Percentiles rank a stretch among this genome's conserved stretches.
Conservation (phyloP, 2,113 vertebrate species). For the Polyodon spathula region DNA sequence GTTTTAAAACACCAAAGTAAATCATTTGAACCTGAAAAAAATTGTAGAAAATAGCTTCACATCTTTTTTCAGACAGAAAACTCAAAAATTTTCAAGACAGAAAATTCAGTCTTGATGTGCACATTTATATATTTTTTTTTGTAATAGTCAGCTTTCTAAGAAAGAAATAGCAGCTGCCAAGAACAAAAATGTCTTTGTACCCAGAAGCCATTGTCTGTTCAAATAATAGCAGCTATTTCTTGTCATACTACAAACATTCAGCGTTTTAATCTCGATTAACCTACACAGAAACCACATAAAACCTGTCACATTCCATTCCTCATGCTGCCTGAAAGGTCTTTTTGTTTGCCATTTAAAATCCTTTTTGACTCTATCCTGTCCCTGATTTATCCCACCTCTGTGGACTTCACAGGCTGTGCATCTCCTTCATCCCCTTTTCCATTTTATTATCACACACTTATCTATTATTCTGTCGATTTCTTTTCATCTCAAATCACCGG, state of each 20-base stretch:
- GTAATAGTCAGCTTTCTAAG: constrained; percentile 17
- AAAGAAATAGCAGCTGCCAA: constrained; percentile 5
- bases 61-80: no score
- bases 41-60: not conserved
- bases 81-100: no score
- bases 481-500: not conserved
- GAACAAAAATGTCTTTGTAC: constrained; percentile 7
- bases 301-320: not conserved
- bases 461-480: constrained; percentile 3
- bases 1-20: no score
- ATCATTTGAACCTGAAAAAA: not conserved
- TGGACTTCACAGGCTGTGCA: not conserved
- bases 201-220: constrained; percentile 2
- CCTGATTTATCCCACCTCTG: not conserved
- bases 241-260: constrained; percentile 6
- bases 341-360: constrained; percentile 1
- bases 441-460: not conserved
- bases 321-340: no score
- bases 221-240: constrained; percentile 1
- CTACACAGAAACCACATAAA: not conserved
- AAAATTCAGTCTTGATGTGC: constrained; percentile 1
- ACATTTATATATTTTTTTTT: not conserved
- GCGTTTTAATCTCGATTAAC: not conserved
- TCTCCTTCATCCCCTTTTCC: not conserved
- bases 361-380: not conserved